A percentile compares a stretch with the other conserved stretches of the same genome.
Conservation (phyloP, 2,888 invertebrate genomes). For the Melangyna quadrimaculata region DNA sequence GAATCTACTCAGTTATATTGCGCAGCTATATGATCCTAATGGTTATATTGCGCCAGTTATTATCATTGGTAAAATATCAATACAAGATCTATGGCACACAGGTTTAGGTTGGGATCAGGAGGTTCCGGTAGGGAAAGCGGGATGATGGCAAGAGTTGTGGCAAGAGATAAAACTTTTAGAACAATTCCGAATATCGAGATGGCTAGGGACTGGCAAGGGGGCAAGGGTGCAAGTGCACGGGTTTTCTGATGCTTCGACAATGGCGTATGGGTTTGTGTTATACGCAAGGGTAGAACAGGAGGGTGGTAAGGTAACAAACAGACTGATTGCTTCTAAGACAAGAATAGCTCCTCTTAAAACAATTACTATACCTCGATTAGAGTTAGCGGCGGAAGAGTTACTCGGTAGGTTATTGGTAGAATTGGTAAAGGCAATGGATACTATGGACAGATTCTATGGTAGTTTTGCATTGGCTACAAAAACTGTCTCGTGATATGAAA, state of each 20-base stretch:
- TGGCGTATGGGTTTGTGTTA: neutral
- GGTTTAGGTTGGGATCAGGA: conserved; percentile 12
- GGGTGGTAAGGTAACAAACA: neutral
- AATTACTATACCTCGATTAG: neutral
- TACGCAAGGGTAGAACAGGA: conserved; percentile 12
- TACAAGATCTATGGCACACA: conserved; percentile 24
- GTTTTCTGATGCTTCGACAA: neutral
- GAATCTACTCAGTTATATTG: too few species aligned
- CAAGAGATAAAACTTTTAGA: neutral
- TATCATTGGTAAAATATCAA: conserved; percentile 14
- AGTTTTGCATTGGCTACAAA: conserved; percentile 10
- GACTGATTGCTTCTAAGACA: neutral
- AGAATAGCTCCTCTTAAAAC: conserved; percentile 4
- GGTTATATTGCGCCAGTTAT: neutral
- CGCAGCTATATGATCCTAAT: neutral
- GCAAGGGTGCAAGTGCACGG: neutral
- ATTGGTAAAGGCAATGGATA: conserved; percentile 7
- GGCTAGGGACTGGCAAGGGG: neutral
- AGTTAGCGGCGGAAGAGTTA: neutral
- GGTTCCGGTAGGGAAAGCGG: neutral
- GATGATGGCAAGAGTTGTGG: conserved; percentile 1
- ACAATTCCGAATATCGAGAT: conserved; percentile 14
- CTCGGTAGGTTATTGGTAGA: neutral
- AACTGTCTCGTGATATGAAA: neutral
- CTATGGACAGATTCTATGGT: conserved; percentile 11